phyloP scores from a whole-genome alignment of 2,113 vertebrate species.

The Notothenia rossii region DNA sequence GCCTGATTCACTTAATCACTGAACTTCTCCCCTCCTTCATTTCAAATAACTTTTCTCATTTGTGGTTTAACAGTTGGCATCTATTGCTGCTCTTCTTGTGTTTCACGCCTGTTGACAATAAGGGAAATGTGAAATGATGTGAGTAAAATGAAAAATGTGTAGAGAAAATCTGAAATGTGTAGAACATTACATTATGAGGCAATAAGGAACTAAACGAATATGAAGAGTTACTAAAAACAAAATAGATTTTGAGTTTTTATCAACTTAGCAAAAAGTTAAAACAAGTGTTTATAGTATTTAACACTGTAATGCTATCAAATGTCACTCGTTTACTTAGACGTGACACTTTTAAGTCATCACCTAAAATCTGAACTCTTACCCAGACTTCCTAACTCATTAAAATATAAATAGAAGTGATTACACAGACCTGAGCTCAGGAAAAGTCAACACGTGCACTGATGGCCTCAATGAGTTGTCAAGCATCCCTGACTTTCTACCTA shows the following conservation, averaged over 20 bases:
- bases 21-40: neutral
- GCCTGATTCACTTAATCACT: neutral
- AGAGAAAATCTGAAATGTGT: slow-evolving; percentile 22
- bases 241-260: neutral
- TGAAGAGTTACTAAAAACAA: neutral
- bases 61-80: neutral
- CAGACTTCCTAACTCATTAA: neutral
- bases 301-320: no score
- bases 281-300: no score
- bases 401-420: neutral
- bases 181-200: neutral
- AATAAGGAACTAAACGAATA: slow-evolving; percentile 8
- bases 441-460: slow-evolving; percentile 11
- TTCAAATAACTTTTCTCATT: no score
- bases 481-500: slow-evolving; percentile 23
- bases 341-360: neutral
- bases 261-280: neutral
- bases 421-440: slow-evolving; percentile 8
- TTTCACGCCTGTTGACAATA: neutral
- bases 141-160: slow-evolving; percentile 9
- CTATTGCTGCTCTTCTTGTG: neutral
- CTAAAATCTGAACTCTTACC: slow-evolving; percentile 1
- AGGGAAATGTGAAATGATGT: slow-evolving; percentile 18
- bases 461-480: neutral
- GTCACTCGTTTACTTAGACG: neutral